These are phyloP conservation scores for Campoplex nolae DNA, from an alignment of 2,888 invertebrate genomes.

Conservation along the genomic window DNA sequence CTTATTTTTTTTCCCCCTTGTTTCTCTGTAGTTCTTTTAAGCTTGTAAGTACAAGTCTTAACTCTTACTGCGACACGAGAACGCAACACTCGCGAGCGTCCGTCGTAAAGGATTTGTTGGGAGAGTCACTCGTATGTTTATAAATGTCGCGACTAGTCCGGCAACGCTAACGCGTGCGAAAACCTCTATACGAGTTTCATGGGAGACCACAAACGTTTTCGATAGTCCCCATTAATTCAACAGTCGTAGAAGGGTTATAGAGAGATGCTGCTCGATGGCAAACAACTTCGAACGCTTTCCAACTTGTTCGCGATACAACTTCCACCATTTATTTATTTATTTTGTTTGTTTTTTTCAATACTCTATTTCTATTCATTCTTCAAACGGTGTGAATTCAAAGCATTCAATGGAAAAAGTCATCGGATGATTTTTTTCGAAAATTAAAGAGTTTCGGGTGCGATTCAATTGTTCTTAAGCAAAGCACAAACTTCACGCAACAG, in stretches of 20 bases:
- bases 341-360: background rate
- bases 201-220: slow-evolving; percentile 47
- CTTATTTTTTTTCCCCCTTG: slow-evolving; percentile 1
- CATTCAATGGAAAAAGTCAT: background rate
- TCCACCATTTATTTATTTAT: background rate
- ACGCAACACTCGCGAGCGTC: slow-evolving; percentile 52
- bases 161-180: slow-evolving; percentile 37
- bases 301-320: slow-evolving; percentile 25
- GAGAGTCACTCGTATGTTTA: slow-evolving; percentile 64
- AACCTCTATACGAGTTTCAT: slow-evolving; percentile 17
- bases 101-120: slow-evolving; percentile 65
- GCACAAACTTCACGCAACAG: no score
- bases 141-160: slow-evolving; percentile 49
- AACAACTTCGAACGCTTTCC: slow-evolving; percentile 54
- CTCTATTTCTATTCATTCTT: background rate
- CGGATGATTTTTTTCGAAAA: background rate
- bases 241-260: slow-evolving; percentile 19
- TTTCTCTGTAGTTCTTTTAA: slow-evolving; percentile 45
- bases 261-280: slow-evolving; percentile 40
- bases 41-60: slow-evolving; percentile 73
- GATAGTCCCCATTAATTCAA: slow-evolving; percentile 58
- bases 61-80: slow-evolving; percentile 72
- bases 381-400: background rate
- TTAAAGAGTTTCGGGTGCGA: background rate
- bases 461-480: no score